These are phyloP conservation scores for Mirza zaza DNA, from an alignment of 2,113 vertebrate species.

Conservation along the genomic window DNA sequence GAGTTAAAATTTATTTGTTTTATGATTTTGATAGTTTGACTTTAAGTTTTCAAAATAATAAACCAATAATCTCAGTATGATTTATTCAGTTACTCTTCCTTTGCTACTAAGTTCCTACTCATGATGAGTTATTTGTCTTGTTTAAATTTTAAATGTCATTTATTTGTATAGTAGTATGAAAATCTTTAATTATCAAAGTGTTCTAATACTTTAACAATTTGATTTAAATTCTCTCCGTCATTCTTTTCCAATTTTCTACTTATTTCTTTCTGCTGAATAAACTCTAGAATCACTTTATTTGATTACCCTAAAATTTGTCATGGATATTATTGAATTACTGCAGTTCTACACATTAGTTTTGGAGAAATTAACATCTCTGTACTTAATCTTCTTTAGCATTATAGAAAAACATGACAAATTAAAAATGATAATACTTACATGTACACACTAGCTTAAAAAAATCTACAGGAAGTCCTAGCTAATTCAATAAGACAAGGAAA, in stretches of 20 bases:
- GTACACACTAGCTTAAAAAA: neutral
- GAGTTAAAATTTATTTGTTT: neutral
- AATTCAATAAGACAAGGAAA: neutral
- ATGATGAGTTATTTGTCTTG: neutral
- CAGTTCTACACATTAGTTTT: neutral
- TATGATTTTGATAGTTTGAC: neutral
- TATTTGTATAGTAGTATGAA: neutral
- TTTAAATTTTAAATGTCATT: neutral
- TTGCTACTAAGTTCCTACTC: neutral
- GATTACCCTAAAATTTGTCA: neutral
- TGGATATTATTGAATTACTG: neutral
- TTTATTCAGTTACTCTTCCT: neutral
- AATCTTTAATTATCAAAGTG: neutral
- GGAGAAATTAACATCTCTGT: neutral
- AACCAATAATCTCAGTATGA: neutral
- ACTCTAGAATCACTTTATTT: neutral
- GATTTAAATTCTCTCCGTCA: neutral
- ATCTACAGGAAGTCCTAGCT: neutral
- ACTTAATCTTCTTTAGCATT: neutral
- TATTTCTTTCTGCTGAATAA: neutral
- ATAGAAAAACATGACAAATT: neutral
- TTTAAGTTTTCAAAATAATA: neutral
- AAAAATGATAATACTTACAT: neutral
- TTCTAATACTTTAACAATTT: neutral
- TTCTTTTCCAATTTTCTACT: neutral